Conservation (phyloP, 2,113 vertebrate species). For the Passer domesticus region DNA sequence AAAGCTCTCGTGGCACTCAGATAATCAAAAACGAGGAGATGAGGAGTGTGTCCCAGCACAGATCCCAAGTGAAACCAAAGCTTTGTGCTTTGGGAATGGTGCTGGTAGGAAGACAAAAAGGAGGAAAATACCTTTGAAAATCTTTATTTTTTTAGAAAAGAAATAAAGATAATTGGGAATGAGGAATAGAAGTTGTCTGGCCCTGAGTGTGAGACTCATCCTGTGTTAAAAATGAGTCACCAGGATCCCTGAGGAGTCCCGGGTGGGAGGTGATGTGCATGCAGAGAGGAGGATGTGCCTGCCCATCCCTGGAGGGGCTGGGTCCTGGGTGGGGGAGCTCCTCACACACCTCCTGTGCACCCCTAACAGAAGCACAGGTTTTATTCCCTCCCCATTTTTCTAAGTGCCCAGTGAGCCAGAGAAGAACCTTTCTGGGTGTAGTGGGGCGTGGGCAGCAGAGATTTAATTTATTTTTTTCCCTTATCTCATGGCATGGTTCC, state of each 20-base stretch:
- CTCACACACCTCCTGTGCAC: not conserved
- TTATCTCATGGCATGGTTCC: not conserved
- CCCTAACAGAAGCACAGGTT: not conserved
- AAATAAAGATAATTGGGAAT: not conserved
- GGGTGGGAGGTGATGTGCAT: not conserved
- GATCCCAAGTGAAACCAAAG: not conserved
- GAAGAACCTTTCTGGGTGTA: not conserved
- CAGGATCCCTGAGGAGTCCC: not conserved
- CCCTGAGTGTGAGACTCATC: not conserved
- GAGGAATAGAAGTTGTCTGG: not conserved
- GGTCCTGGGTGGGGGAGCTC: not conserved
- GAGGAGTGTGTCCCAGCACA: not conserved
- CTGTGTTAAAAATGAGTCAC: not conserved
- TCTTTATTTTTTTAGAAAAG: not conserved
- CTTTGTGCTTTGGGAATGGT: not conserved
- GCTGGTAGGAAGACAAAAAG: not conserved
- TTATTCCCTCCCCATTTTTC: not conserved
- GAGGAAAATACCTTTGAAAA: not conserved
- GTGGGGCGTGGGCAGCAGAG: not conserved
- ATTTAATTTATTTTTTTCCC: not conserved
- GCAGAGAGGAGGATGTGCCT: not conserved
- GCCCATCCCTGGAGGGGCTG: not conserved
- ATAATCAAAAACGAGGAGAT: fast-evolving
- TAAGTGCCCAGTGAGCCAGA: not conserved
- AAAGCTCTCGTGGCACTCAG: not conserved